These are phyloP conservation scores for Dermolepida albohirtum DNA, from an alignment of 2,888 invertebrate species.

Conservation along the genomic window DNA sequence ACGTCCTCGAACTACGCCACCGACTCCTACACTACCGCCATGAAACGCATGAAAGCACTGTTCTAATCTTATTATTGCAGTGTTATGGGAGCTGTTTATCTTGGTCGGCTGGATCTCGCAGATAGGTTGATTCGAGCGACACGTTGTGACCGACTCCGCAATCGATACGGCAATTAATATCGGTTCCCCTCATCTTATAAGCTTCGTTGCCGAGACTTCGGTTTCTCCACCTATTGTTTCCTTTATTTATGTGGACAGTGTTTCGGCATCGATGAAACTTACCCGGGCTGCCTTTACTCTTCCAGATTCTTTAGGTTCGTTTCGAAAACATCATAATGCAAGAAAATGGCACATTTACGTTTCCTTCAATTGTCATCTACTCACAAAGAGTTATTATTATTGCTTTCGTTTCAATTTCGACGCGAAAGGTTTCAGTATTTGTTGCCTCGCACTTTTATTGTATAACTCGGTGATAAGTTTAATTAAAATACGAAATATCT, in stretches of 20 bases:
- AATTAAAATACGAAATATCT: too few relatives aligned
- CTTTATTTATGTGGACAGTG: conserved; percentile 32
- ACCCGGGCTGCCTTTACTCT: too few relatives aligned
- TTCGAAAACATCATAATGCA: too few relatives aligned
- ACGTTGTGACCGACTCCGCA: conserved; percentile 24
- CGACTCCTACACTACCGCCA: background rate
- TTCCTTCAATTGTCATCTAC: too few relatives aligned
- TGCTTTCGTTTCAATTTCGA: too few relatives aligned
- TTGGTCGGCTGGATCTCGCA: conserved; percentile 45
- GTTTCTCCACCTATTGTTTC: conserved; percentile 21
- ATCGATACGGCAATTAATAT: conserved; percentile 43
- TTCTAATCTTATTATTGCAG: conserved; percentile 44
- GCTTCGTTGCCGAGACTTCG: conserved; percentile 19
- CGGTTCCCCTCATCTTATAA: conserved; percentile 36
- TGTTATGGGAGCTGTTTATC: conserved; percentile 46
- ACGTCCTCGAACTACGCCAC: conserved; percentile 1
- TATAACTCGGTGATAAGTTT: too few relatives aligned
- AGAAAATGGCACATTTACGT: too few relatives aligned
- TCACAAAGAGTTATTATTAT: too few relatives aligned
- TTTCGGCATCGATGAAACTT: background rate
- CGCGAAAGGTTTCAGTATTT: too few relatives aligned
- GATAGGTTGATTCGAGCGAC: conserved; percentile 45
- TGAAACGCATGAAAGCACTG: conserved; percentile 35
- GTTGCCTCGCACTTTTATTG: too few relatives aligned
- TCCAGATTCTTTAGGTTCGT: too few relatives aligned